Percentiles rank a stretch among this genome's conserved stretches.
phyloP scores from a whole-genome alignment of 2,888 invertebrate species.

The Callimorpha dominula region DNA sequence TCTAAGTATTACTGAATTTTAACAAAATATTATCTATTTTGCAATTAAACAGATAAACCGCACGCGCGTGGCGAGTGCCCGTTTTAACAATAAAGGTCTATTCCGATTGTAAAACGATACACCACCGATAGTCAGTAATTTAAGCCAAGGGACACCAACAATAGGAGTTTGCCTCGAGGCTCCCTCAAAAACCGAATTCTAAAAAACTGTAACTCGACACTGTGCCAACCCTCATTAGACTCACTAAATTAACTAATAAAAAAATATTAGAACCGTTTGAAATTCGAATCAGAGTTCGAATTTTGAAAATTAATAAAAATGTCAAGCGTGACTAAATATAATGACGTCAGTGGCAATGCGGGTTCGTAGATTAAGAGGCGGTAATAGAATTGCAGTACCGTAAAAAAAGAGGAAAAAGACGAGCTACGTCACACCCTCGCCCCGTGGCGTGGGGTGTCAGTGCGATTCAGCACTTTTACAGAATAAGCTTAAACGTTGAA shows the following conservation, averaged over 20 bases:
- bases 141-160: slow-evolving; percentile 70
- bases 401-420: slow-evolving; percentile 73
- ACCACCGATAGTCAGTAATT: slow-evolving; percentile 75
- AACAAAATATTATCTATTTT: slow-evolving; percentile 13
- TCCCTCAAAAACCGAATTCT: slow-evolving; percentile 65
- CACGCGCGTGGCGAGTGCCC: slow-evolving; percentile 19
- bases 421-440: slow-evolving; percentile 68
- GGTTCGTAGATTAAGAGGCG: slow-evolving; percentile 60
- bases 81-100: slow-evolving; percentile 48
- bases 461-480: slow-evolving; percentile 80
- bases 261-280: slow-evolving; percentile 40
- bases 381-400: slow-evolving; percentile 76
- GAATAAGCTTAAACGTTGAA: slow-evolving; percentile 80
- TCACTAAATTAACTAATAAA: slow-evolving; percentile 70
- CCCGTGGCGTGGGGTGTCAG: slow-evolving; percentile 66
- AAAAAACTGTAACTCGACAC: slow-evolving; percentile 77
- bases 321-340: slow-evolving; percentile 59
- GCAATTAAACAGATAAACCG: slow-evolving; percentile 11
- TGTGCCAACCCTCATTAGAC: slow-evolving; percentile 74
- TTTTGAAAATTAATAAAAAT: slow-evolving; percentile 60
- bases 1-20: background rate
- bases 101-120: slow-evolving; percentile 72
- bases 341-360: slow-evolving; percentile 59
- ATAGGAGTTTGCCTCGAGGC: slow-evolving; percentile 64
- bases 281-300: slow-evolving; percentile 50